Base-by-base conservation (phyloP, 1,140 invertebrate genomes). In the Scaptomyza pallida region DNA sequence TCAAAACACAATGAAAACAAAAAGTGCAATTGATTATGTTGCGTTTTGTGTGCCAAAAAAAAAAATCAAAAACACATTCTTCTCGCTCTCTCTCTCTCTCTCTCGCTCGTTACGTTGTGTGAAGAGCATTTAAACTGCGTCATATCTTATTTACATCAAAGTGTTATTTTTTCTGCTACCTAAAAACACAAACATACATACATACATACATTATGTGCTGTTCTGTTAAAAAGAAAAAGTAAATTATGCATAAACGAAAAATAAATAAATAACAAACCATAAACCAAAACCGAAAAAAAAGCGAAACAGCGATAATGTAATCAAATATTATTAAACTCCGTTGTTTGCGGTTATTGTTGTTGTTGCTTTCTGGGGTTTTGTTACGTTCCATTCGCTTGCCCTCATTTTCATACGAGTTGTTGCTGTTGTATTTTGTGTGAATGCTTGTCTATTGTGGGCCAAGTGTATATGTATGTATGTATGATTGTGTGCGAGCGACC, bases 281-380 rank as follows among this genome's bases (percentile, higher is more conserved):
- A 43, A 21, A 55, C 10, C 13, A 5, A 40, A 41, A 23, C 21
- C 4, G n/a, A 30, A 47, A 45, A 43, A 64, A 71, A 71, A 71
- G 61, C 52, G 68, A 71, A 65, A 71, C 15, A 50, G 61, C 61
- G 68, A 76, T 85, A 86, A 86, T 85, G 77, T 85, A 85, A 85
- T 85, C 77, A 83, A 86, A 86, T 76, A 79, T 79, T 82, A 85
- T 86, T 85, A 81, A 81, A 81, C 60, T 76, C 55, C 65, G 45
- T 33, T 37, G 51, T 15, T 40, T 70, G 19, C 52, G 54, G 45
- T 17, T 72, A 40, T 71, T 71, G 62, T 72, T 72, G 30, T 61
- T 68, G 26, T 57, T 59, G 35, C 43, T 62, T 62, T n/a, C n/a
- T n/a, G n/a, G 57, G 47, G 23, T 26, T 15, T 23, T 65, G 61